phyloP scores from a whole-genome alignment of 2,113 vertebrate genomes.

The Thunnus thynnus region DNA sequence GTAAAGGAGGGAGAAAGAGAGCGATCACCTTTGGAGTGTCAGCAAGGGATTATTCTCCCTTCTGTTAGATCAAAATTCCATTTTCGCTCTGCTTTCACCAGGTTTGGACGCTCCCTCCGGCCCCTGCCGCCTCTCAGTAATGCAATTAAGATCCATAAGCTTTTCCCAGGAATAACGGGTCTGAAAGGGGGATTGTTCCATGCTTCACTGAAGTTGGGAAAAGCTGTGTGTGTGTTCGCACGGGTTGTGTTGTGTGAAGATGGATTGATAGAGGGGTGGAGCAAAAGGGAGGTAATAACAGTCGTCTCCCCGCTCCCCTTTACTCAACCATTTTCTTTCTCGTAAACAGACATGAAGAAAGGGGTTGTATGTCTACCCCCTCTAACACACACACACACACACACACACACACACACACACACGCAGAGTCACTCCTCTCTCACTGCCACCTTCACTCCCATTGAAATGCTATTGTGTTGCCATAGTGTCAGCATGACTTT shows the following conservation, averaged over 20 bases:
- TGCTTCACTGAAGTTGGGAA: constrained; percentile 65
- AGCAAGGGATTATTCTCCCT: constrained; percentile 73
- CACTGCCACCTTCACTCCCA: constrained; percentile 22
- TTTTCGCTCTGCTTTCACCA: constrained; percentile 68
- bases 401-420: constrained; percentile 10
- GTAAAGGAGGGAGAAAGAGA: constrained; percentile 7
- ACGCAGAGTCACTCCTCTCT: constrained; percentile 20
- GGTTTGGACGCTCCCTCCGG: constrained; percentile 49
- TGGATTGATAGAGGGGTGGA: constrained; percentile 68
- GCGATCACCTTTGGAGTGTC: constrained; percentile 73
- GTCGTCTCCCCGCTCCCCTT: constrained; percentile 34
- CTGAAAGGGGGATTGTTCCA: constrained; percentile 76
- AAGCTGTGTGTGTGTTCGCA: constrained; percentile 39
- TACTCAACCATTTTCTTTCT: constrained; percentile 36
- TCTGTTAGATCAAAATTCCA: constrained; percentile 82
- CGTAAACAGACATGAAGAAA: constrained; percentile 41
- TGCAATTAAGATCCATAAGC: constrained; percentile 85
- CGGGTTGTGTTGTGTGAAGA: constrained; percentile 19
- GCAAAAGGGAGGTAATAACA: constrained; percentile 60
- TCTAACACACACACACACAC: constrained; percentile 10
- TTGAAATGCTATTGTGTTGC: constrained; percentile 53
- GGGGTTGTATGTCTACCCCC: constrained; percentile 16
- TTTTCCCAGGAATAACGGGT: constrained; percentile 76
- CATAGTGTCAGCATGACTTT: constrained; percentile 44
- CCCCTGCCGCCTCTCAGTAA: constrained; percentile 70